These are phyloP conservation scores for Subanguina moxae DNA, from an alignment of 1,140 invertebrate genomes.

Conservation along the genomic window DNA sequence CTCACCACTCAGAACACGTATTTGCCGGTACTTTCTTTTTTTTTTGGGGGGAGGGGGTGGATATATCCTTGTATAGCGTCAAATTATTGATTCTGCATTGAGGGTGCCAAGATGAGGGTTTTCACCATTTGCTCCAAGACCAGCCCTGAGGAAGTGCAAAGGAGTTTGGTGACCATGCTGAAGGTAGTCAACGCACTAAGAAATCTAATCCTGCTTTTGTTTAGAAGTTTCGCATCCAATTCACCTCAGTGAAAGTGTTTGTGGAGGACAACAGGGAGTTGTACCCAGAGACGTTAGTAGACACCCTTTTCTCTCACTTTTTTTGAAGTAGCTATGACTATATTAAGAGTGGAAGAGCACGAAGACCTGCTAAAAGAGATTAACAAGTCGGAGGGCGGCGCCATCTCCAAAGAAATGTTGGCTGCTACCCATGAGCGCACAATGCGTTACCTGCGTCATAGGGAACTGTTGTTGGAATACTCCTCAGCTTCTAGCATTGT, in stretches of 20 bases:
- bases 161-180: constrained; percentile 35
- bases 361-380: constrained; percentile 37
- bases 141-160: constrained; percentile 20
- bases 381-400: constrained; percentile 12
- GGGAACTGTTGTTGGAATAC: constrained; percentile 43
- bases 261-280: constrained; percentile 30
- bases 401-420: constrained; percentile 29
- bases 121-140: constrained; percentile 41
- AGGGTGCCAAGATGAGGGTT: constrained; percentile 40
- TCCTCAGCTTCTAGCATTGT: constrained; percentile 43
- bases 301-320: neutral
- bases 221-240: constrained; percentile 34
- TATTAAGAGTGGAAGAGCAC: constrained; percentile 35
- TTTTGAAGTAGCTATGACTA: neutral
- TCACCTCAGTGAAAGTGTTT: constrained; percentile 28
- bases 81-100: neutral
- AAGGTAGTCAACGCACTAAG: neutral
- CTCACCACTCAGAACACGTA: constrained; percentile 34
- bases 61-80: too few species aligned
- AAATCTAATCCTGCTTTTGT: too few species aligned
- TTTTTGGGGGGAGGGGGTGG: too few species aligned
- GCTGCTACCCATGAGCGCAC: constrained; percentile 28
- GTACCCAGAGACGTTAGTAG: constrained; percentile 36
- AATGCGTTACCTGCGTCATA: constrained; percentile 31
- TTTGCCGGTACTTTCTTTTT: constrained; percentile 18